A percentile compares a stretch with the other conserved stretches of the same genome.
Conservation (phyloP, 2,888 invertebrate species). For the Taenaris catops region DNA sequence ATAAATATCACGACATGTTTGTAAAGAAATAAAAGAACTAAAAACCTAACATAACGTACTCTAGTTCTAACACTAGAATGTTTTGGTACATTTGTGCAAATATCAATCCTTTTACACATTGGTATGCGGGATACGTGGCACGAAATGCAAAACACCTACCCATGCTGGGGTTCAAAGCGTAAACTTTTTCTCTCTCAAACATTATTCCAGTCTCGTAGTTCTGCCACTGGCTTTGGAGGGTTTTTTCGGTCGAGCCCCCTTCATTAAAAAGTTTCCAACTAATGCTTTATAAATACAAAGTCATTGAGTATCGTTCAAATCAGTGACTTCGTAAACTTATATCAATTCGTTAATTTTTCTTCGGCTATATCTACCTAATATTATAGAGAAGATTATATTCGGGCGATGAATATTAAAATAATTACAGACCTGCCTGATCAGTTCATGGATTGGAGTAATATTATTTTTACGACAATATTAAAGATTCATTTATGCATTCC, state of each 20-base stretch:
- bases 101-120: conserved; percentile 72
- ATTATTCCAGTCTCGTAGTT: conserved; percentile 77
- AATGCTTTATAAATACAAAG: conserved; percentile 59
- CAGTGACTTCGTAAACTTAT: not conserved
- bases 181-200: conserved; percentile 74
- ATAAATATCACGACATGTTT: too few species aligned
- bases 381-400: too few species aligned
- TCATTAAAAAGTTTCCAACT: conserved; percentile 62
- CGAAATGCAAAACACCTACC: conserved; percentile 77
- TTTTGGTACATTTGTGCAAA: conserved; percentile 39
- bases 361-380: too few species aligned
- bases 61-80: not conserved
- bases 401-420: too few species aligned
- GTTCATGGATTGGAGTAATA: too few species aligned
- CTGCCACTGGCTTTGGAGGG: conserved; percentile 72
- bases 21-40: too few species aligned
- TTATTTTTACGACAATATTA: not conserved
- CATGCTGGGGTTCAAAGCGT: conserved; percentile 71
- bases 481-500: too few species aligned
- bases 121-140: conserved; percentile 67
- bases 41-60: not conserved
- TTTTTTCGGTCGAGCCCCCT: conserved; percentile 64
- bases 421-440: too few species aligned
- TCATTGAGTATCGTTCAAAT: conserved; percentile 35
- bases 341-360: not conserved